Conservation (phyloP, 2,888 invertebrate genomes). For the Galeruca laticollis region DNA sequence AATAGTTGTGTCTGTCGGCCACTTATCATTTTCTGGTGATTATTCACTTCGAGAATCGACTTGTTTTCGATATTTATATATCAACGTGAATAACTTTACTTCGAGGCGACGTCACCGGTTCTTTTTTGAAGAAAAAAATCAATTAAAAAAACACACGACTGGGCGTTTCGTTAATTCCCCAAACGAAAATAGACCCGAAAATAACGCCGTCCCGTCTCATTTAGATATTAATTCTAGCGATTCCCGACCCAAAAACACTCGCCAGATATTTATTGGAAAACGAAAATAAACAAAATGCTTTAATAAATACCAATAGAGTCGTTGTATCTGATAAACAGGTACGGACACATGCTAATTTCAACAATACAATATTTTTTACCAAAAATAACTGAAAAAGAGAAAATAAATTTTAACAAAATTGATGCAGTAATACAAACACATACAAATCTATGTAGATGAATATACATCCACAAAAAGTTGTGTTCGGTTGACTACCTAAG, state of each 20-base stretch:
- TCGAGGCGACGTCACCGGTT: constrained; percentile 24
- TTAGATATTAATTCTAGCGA: constrained; percentile 45
- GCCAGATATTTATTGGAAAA: constrained; percentile 50
- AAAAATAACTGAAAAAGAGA: no score
- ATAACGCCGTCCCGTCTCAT: constrained; percentile 41
- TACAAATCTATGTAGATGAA: no score
- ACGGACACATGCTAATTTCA: not conserved
- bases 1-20: constrained; percentile 33
- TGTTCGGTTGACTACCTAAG: no score
- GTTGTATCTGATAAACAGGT: constrained; percentile 42
- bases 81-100: constrained; percentile 28
- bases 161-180: constrained; percentile 38
- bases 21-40: constrained; percentile 35
- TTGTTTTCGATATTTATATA: constrained; percentile 37
- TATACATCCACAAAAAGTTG: no score
- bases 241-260: constrained; percentile 41
- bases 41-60: constrained; percentile 34
- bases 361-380: no score
- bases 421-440: no score
- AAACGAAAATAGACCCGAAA: constrained; percentile 44
- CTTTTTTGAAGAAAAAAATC: constrained; percentile 33
- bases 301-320: constrained; percentile 53
- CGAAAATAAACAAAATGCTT: constrained; percentile 54
- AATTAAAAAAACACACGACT: constrained; percentile 41
- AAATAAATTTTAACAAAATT: no score